Evolutionary conservation across 1,140 invertebrate species (phyloP), one percentile per base, ranked within the genome.

Genomic region (Cydia amplana): DNA sequence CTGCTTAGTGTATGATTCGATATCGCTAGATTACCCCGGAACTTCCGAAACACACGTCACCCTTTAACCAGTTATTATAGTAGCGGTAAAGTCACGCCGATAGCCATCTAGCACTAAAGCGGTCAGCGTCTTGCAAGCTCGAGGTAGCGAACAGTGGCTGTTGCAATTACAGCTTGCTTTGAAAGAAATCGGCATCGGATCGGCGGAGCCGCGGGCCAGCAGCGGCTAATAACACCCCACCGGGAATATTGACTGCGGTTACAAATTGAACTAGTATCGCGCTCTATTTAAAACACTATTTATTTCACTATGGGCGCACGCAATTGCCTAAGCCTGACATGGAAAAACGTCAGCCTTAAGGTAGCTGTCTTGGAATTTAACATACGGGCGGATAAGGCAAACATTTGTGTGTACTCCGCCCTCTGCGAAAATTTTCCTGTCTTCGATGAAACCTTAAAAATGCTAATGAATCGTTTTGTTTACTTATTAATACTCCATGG

Each of bases 141-240:
- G 77, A 65, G 77, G 65, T 74, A 79, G 75, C 79, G 60, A 74
- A 46, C 74, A 77, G 80, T 82, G 78, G 65, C 79, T 78, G 77
- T 82, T 82, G 85, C 85, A 85, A 88, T 88, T 86, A 84, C 77
- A 65, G 84, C 79, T 87, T 79, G 85, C 85, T 85, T 87, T 86
- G 84, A 89, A 91, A 91, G 86, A 89, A 89, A 84, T 85, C 82
- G 75, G 79, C 87, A 85, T 85, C 80, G 83, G 87, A 87, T 85
- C 84, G 78, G 78, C 80, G 79, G 78, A 82, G 85, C 86, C 85
- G 81, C 82, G 74, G 85, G 88, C 86, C 49, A 51, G 70, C 76
- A 83, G 79, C 83, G 80, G 84, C 81, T 88, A 90, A 89, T 89
- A 90, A 87, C 85, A 88, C 84, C 82, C 86, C 85, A 80, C 83